Conservation (phyloP, 2,113 vertebrate genomes). For the Thunnus thynnus region DNA sequence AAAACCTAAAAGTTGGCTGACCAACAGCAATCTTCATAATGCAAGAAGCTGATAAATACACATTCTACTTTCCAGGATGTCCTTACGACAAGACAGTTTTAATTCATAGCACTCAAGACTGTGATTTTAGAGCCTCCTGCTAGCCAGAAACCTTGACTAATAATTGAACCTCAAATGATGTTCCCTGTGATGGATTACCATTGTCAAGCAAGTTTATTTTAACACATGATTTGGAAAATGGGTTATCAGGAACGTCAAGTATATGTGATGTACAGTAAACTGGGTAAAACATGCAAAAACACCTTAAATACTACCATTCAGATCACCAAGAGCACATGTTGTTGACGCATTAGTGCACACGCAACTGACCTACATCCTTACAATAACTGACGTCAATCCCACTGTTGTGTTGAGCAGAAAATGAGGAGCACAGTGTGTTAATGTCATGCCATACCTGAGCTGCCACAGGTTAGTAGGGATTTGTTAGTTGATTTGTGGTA, state of each 20-base stretch:
- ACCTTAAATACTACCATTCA: not conserved
- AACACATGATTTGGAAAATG: conserved; percentile 5
- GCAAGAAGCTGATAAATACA: not conserved
- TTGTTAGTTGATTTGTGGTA: conserved; percentile 98
- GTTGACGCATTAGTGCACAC: conserved; percentile 39
- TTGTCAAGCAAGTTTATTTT: not conserved
- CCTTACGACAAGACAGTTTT: no score
- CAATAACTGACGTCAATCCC: conserved; percentile 39
- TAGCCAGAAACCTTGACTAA: not conserved
- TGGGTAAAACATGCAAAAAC: conserved; percentile 58
- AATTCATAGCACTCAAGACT: not conserved
- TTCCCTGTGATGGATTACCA: no score
- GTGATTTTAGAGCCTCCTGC: not conserved
- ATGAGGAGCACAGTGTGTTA: conserved; percentile 75
- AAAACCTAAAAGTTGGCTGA: not conserved
- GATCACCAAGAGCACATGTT: conserved; percentile 4
- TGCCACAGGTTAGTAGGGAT: conserved; percentile 97
- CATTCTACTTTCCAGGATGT: not conserved
- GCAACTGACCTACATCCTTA: conserved; percentile 41
- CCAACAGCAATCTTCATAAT: not conserved
- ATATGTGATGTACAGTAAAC: not conserved
- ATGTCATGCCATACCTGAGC: conserved; percentile 94
- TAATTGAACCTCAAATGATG: no score
- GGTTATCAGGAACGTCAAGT: conserved; percentile 5
- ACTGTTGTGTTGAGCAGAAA: conserved; percentile 49